Base-by-base conservation (phyloP, 1,140 invertebrate genomes). In the Leptinotarsa defecta region DNA sequence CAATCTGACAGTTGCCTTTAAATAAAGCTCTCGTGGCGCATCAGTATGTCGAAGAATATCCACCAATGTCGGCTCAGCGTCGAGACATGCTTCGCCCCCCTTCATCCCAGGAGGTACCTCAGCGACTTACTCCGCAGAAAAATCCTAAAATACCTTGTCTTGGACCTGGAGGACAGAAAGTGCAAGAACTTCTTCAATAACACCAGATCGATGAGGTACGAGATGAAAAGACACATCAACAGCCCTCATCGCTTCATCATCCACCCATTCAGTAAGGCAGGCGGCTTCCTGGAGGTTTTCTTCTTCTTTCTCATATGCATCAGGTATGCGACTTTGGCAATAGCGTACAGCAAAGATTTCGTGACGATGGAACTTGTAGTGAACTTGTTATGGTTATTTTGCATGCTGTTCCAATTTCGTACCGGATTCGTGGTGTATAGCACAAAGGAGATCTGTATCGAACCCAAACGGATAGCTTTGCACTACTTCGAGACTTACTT, bases 191-290 rank as follows among this genome's bases (percentile, higher is more conserved):
- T 76, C 27, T 78, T 76, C 48, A n/a, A 57, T 11, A 76, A 78
- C 48, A 52, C 48, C 49, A 76, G 73, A 2, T 68, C 67, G 6
- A 76, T 76, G 75, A 52, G 73, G 5, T 20, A 20, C 17, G 77
- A 78, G 67, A 62, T 74, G 67, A 78, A 49, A 67, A 62, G 75
- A 43, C 75, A 78, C 52, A 62, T 73, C 24, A 27, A 68, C 19
- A 69, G 75, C 43, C 34, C 72, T 13, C 43, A 65, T 2, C 11
- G 48, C 13, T 74, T 48, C 65, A 49, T 78, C 27, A 73, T 78
- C 52, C 77, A 78, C 61, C 77, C 77, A 15, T 76, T 78, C 48
- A 78, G 77, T 20, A 76, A 19, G 48, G 63, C 76, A 27, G 73
- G 74, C 20, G 19, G 63, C 20, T 13, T 76, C 11, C 19, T 75